Evolutionary conservation across 2,888 invertebrate genomes (phyloP), one percentile per base, ranked within the genome.

Genomic region (Zele albiditarsus): DNA sequence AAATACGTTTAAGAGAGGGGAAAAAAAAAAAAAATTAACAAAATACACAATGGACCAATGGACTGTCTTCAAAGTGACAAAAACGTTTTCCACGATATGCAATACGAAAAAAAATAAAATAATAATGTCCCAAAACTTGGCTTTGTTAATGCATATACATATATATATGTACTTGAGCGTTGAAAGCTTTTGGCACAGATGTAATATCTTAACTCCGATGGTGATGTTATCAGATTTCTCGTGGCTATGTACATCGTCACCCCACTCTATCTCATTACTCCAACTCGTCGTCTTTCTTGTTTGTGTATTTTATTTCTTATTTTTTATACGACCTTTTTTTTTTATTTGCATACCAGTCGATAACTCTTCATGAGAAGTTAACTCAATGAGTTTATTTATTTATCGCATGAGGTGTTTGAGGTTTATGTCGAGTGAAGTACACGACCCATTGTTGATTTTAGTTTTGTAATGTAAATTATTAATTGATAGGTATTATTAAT

Each of bases 131-230:
- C 12, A 2, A 12, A 38, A 38, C 38, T 38, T 20, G 4, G 53
- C 53, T 58, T 58, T 23, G 20, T 46, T n/a, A n/a, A 46, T 6
- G 4, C 16, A 16, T 16, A 46, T 33, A 33, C 33, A 33, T n/a
- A 46, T n/a, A 46, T 33, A 20, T n/a, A 63, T n/a, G 62, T n/a
- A 62, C 4, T 33, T 28, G 0, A 33, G 16, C n/a, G 33, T 68
- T 68, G 28, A 27, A 12, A 68, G 27, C 46, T 68, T 28, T 27
- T 46, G 46, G 46, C 46, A 46, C n/a, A 46, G 46, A 68, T 49
- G 20, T 53, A 68, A 68, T 53, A 49, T 28, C 68, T 66, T 46
- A 49, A 49, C 31, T 68, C 31, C 20, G 12, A 67, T 25, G 66
- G 66, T 33, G 42, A 46, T 68, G 27, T 4, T 49, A 68, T 46